Evolutionary conservation across 2,113 vertebrate species (phyloP), one percentile per base, ranked within the genome.

Genomic region (Heterocephalus glaber): DNA sequence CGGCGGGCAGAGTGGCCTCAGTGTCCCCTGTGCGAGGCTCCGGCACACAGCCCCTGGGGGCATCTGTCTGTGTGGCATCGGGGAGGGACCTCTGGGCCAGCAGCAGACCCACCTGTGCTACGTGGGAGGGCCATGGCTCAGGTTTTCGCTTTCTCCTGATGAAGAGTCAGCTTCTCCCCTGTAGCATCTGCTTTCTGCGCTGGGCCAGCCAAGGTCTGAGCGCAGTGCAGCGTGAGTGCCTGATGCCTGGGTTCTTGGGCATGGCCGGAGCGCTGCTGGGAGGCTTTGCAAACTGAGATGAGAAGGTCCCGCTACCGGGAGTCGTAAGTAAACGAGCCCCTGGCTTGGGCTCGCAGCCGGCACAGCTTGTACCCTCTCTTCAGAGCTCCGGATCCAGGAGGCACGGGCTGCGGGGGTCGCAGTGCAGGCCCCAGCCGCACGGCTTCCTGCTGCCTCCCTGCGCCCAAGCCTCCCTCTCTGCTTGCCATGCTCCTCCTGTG

Each of bases 291-390:
- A 84, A 81, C 1, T 38, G 49, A 76, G 28, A 84, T 38, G n/a
- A 28, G 35, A 80, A 89, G 61, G 38, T 38, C 56, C 82, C 58
- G 72, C 58, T 74, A 86, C 33, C 68, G 49, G 49, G 74, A 74
- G 28, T 68, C 68, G 65, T n/a, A 79, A 80, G 93, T 77, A 86
- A 91, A 89, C 41, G 52, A 90, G 30, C 74, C 74, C 81, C 12
- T 56, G 70, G 61, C 86, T 65, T 52, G 68, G 47, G 56, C 44
- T 35, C 16, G 24, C 63, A 44, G 19, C 58, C 38, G 26, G 30
- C 7, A 11, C 10, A 44, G 12, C 33, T 89, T 9, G 35, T n/a
- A 58, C 76, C 83, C 52, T 58, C 44, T 72, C 30, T 41, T 82
- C 38, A 17, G 58, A 66, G 54, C 28, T 41, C 85, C 54, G 2